Percentiles rank a stretch among this genome's conserved stretches.
These are phyloP conservation scores for Seriola rivoliana DNA, from an alignment of 2,113 vertebrate genomes.

Conservation along the genomic window DNA sequence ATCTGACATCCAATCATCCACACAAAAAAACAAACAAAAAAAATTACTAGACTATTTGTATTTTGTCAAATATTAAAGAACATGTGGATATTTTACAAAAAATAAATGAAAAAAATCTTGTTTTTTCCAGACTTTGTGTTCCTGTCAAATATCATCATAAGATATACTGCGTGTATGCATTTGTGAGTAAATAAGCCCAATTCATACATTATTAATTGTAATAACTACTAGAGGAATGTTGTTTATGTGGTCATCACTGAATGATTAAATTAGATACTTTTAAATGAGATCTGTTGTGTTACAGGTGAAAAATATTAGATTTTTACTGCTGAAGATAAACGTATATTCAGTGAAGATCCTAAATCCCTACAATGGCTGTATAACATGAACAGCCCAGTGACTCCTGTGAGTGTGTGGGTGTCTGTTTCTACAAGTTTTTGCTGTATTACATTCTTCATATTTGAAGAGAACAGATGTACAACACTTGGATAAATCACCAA, in stretches of 20 bases:
- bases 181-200: background rate
- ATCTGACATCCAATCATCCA: background rate
- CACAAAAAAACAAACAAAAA: background rate
- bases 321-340: background rate
- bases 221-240: background rate
- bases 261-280: background rate
- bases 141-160: background rate
- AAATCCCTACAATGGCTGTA: background rate
- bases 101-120: background rate
- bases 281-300: too few relatives aligned
- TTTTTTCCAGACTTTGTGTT: background rate
- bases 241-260: background rate
- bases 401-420: background rate
- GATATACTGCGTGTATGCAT: background rate
- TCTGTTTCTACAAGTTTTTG: background rate
- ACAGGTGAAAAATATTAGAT: background rate
- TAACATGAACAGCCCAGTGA: background rate
- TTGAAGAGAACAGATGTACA: background rate
- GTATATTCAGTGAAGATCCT: background rate
- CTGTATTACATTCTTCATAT: background rate
- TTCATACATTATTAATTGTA: background rate
- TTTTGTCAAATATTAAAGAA: too few relatives aligned
- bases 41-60: too few relatives aligned
- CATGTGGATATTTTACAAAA: too few relatives aligned
- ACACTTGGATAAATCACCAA: background rate